Conservation (phyloP, 2,888 invertebrate species). For the Thysanoteuthis rhombus region DNA sequence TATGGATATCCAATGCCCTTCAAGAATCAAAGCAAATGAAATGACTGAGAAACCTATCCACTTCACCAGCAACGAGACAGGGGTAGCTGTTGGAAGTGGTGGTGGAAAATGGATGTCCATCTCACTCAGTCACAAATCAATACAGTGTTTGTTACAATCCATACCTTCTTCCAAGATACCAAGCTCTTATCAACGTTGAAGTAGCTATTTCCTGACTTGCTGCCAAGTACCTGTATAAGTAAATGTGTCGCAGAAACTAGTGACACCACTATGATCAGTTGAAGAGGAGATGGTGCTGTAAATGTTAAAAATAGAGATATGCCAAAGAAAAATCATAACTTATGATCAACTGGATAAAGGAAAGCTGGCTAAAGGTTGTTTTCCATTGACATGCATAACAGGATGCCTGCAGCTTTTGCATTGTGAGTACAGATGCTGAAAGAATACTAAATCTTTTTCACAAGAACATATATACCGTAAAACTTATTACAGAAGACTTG, state of each 20-base stretch:
- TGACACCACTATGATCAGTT: background rate
- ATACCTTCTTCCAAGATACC: background rate
- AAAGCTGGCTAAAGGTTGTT: background rate
- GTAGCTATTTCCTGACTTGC: background rate
- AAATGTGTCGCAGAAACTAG: background rate
- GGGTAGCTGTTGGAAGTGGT: background rate
- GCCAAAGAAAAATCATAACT: background rate
- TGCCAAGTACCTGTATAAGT: constrained; percentile 12
- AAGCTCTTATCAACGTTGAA: background rate
- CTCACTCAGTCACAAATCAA: background rate
- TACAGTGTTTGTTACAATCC: background rate
- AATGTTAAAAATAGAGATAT: background rate
- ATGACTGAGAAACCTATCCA: background rate
- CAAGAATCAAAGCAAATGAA: background rate
- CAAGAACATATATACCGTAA: background rate
- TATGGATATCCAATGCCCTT: constrained; percentile 12
- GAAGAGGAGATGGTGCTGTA: background rate
- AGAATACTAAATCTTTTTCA: background rate
- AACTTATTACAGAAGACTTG: background rate
- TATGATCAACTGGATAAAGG: background rate
- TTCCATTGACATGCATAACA: background rate
- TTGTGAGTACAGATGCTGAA: background rate
- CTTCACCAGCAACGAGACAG: background rate
- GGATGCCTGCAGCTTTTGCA: background rate
- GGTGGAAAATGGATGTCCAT: background rate